These are phyloP conservation scores for Noturus placidus DNA, from an alignment of 2,113 vertebrate species.

Conservation along the genomic window DNA sequence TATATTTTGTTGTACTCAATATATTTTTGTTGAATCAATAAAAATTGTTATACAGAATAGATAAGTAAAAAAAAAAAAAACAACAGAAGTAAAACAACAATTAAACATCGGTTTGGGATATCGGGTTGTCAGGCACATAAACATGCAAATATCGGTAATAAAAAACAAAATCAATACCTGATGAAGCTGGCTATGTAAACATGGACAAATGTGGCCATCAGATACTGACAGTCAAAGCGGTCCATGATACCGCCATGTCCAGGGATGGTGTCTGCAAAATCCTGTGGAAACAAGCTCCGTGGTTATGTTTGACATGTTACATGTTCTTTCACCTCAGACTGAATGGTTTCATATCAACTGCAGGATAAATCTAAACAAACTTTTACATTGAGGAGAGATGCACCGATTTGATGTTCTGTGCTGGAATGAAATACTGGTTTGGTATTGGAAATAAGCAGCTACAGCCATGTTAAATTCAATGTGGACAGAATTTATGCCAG, in stretches of 20 bases:
- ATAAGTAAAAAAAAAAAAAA: no score
- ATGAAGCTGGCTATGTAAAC: slow-evolving; percentile 97
- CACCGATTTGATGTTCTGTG: background rate
- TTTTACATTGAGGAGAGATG: background rate
- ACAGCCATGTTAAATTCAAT: background rate
- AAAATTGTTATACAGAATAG: no score
- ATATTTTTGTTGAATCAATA: no score
- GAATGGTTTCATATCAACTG: background rate
- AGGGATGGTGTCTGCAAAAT: slow-evolving; percentile 96
- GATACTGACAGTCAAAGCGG: slow-evolving; percentile 96
- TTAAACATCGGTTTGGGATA: no score
- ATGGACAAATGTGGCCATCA: slow-evolving; percentile 98
- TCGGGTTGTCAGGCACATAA: no score
- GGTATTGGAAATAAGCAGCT: background rate
- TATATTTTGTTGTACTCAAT: no score
- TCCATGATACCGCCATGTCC: slow-evolving; percentile 98
- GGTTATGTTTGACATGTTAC: background rate
- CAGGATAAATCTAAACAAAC: background rate
- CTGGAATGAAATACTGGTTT: background rate
- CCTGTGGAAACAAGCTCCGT: slow-evolving; percentile 67
- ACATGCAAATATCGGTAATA: no score
- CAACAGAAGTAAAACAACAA: no score
- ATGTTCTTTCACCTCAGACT: background rate
- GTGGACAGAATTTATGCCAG: background rate
- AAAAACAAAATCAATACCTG: slow-evolving; percentile 74